Evolutionary conservation across 1,140 invertebrate genomes (phyloP).

Genomic region (Calosoma granatense): DNA sequence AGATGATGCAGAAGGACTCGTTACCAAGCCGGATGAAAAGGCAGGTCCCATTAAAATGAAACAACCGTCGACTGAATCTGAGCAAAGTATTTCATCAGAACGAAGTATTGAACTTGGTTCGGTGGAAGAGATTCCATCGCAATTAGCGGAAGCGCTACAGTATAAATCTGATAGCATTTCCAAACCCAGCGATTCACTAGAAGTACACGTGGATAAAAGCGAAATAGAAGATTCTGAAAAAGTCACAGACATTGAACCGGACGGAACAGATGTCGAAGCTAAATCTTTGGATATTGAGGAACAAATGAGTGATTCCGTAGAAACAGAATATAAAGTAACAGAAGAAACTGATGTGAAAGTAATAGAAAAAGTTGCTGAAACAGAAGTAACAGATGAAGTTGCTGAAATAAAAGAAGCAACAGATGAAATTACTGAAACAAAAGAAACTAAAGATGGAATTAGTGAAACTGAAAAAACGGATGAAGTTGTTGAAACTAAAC

Average conservation of each 20-base stretch:
- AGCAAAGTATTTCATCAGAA: conserved; percentile 22
- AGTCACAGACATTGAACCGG: conserved; percentile 32
- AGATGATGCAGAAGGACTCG: conserved; percentile 3
- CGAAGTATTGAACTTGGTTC: conserved; percentile 14
- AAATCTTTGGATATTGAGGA: conserved; percentile 17
- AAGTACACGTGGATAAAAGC: conserved; percentile 42
- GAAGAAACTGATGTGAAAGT: neutral
- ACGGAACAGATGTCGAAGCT: conserved; percentile 28
- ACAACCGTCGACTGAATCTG: conserved; percentile 21
- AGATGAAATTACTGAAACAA: neutral
- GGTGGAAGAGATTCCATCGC: conserved; percentile 15
- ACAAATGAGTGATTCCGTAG: neutral
- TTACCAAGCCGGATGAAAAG: neutral
- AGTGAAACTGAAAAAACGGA: neutral
- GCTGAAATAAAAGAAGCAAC: neutral
- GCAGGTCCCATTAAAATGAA: conserved; percentile 14
- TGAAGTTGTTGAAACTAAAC: too few species aligned
- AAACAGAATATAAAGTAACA: neutral
- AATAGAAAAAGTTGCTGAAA: neutral
- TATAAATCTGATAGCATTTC: conserved; percentile 30
- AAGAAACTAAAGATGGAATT: neutral
- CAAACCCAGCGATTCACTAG: conserved; percentile 35
- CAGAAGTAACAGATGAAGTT: neutral
- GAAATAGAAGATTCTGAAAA: conserved; percentile 40
- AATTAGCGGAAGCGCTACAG: conserved; percentile 23